These are phyloP conservation scores for Mythimna lalbum DNA, from an alignment of 2,888 invertebrate genomes.

Conservation along the genomic window DNA sequence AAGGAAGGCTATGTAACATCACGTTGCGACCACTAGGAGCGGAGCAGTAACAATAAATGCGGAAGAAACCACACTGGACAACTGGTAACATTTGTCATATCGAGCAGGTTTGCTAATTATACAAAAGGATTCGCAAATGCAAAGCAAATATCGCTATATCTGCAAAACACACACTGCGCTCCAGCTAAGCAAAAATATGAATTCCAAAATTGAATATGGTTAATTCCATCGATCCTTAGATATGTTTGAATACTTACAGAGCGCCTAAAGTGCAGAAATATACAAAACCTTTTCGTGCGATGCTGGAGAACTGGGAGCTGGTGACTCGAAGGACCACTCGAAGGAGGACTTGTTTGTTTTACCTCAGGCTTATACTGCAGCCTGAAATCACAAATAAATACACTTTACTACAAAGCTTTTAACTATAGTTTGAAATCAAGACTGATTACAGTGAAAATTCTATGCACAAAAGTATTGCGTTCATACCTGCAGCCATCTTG, in stretches of 20 bases:
- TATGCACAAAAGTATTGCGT: background rate
- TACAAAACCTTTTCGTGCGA: background rate
- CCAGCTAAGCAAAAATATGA: background rate
- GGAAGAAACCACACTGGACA: no score
- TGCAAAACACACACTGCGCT: background rate
- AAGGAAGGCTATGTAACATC: no score
- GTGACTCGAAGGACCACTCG: background rate
- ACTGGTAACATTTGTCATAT: background rate
- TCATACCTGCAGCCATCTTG: background rate
- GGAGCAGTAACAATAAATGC: no score
- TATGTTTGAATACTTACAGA: background rate
- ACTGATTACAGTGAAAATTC: background rate
- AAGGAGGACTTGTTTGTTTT: no score
- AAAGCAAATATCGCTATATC: background rate
- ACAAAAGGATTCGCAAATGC: background rate
- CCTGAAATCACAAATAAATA: background rate
- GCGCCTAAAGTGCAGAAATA: background rate
- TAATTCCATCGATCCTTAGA: background rate
- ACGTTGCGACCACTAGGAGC: no score
- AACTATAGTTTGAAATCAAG: background rate
- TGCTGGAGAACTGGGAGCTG: background rate
- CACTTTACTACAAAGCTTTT: background rate
- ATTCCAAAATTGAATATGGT: background rate
- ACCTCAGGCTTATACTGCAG: background rate
- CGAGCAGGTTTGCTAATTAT: background rate